Evolutionary conservation across 2,113 vertebrate genomes (phyloP).

Genomic region (Poeciliopsis prolifica): DNA sequence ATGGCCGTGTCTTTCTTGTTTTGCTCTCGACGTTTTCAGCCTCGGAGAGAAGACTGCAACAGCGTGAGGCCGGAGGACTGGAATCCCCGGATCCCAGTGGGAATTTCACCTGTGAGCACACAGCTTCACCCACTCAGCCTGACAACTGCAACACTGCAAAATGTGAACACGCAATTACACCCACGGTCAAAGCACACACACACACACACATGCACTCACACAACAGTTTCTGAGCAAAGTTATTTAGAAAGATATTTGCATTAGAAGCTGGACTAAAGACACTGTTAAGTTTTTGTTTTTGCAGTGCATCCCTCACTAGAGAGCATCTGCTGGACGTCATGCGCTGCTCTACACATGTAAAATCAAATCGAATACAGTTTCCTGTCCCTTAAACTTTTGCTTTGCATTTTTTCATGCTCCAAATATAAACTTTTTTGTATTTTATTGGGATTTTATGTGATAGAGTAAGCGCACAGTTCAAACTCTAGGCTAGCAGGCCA

Average conservation of each 20-base stretch:
- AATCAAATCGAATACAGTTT: neutral
- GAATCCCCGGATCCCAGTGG: slow-evolving; percentile 84
- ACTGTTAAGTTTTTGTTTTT: too few species aligned
- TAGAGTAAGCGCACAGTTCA: neutral
- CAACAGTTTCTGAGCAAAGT: neutral
- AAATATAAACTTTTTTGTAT: neutral
- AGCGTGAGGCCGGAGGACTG: slow-evolving; percentile 82
- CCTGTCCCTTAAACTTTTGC: neutral
- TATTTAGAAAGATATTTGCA: neutral
- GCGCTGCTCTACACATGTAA: neutral
- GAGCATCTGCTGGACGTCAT: neutral
- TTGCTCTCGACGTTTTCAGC: slow-evolving; percentile 56
- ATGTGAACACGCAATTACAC: neutral
- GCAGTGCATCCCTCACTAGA: too few species aligned
- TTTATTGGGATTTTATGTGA: neutral
- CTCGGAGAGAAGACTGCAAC: slow-evolving; percentile 83
- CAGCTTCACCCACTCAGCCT: slow-evolving; percentile 34
- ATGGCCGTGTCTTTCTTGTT: slow-evolving; percentile 35
- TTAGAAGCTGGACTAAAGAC: too few species aligned
- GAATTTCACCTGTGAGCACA: slow-evolving; percentile 83
- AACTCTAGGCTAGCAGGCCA: too few species aligned
- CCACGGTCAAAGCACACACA: neutral
- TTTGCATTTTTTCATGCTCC: neutral
- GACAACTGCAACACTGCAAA: slow-evolving; percentile 5
- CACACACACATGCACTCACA: neutral